Evolutionary conservation across 2,113 vertebrate genomes (phyloP).

Genomic region (Dissostichus mawsoni): DNA sequence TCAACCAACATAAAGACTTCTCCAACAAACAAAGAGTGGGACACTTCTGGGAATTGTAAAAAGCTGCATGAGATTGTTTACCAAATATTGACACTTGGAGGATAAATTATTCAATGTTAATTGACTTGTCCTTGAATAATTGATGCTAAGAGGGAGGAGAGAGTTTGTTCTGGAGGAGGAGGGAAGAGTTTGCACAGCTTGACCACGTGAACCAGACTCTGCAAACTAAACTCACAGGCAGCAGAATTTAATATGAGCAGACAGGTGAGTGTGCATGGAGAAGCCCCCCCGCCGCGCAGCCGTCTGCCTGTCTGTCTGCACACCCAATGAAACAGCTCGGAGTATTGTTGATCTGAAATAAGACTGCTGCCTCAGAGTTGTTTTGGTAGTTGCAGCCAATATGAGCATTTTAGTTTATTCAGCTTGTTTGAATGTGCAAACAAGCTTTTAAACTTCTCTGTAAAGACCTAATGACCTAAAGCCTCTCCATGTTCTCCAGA

Average conservation of each 20-base stretch:
- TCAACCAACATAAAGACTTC: conserved; percentile 4
- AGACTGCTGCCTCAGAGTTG: background rate
- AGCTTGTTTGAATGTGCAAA: conserved; percentile 6
- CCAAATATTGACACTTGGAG: conserved; percentile 72
- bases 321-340: conserved; percentile 14
- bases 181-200: conserved; percentile 42
- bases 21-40: background rate
- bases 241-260: conserved; percentile 57
- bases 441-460: conserved; percentile 37
- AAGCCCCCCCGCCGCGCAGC: conserved; percentile 37
- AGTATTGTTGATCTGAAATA: conserved; percentile 38
- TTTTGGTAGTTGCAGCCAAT: background rate
- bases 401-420: background rate
- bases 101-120: conserved; percentile 69
- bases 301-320: conserved; percentile 55
- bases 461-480: conserved; percentile 30
- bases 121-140: conserved; percentile 71
- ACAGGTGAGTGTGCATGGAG: conserved; percentile 59
- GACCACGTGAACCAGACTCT: conserved; percentile 45
- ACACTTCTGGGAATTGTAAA: conserved; percentile 38
- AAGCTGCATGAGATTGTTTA: conserved; percentile 61
- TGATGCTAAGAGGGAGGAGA: conserved; percentile 41
- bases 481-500: conserved; percentile 22
- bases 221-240: conserved; percentile 31
- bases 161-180: conserved; percentile 21